Evolutionary conservation across 2,113 vertebrate species (phyloP), one percentile per base, ranked within the genome.

Genomic region (Eurypyga helias): DNA sequence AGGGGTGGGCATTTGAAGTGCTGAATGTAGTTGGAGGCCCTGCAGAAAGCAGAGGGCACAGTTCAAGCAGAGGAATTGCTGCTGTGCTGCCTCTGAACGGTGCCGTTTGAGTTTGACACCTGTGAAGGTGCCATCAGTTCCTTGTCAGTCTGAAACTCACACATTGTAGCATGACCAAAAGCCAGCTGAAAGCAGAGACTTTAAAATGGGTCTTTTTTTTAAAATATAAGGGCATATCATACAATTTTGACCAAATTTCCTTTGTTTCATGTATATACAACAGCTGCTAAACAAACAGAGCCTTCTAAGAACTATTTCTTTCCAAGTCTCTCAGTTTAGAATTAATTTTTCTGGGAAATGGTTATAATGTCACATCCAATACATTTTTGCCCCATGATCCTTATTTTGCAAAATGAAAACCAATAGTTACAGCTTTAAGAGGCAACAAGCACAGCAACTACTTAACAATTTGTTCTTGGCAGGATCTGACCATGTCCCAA

Each of bases 401-500:
- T 67, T 90, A 92, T 96, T 98, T 97, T 97, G 87, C 91, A 88
- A 96, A 94, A 97, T 48, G 89, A 96, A 97, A 87, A 96, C 89
- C 76, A 97, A 88, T 73, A 95, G 95, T 93, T 96, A 94, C 81
- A 97, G 96, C 70, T 97, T 92, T 95, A 97, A 96, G 84, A 97
- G 90, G 86, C 94, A 97, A 97, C 17, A 10, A 95, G 90, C 88
- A 97, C 89, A 97, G 71, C 94, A 93, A 97, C 77, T 61, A 93
- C 96, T 97, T 97, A 97, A 98, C 94, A 98, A 96, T 98, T 97
- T 98, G 96, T 98, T 98, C 98, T 97, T 98, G 97, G 97, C 97
- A 98, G 92, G 73, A 96, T 88, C 67, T 91, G 87, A 95, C 84
- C 73, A 46, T 88, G 87, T 79, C 95, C 96, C 88, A 95, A 83